These are phyloP conservation scores for Pomacea maculata DNA, from an alignment of 1,140 invertebrate genomes.

Conservation along the genomic window DNA sequence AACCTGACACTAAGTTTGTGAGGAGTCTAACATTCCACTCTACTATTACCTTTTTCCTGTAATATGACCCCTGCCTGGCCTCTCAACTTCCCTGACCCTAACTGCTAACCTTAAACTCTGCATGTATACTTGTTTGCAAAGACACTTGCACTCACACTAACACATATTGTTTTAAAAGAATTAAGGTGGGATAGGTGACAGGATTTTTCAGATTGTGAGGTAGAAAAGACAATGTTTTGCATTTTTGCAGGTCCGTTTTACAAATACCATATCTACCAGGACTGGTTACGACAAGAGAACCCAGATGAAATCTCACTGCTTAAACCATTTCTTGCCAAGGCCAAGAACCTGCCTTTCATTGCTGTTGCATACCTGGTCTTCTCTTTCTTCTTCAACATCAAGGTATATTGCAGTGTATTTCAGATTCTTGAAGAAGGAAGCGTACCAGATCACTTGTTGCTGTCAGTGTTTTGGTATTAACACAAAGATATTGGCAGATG, in stretches of 20 bases:
- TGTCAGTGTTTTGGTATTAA: background rate
- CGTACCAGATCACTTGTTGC: background rate
- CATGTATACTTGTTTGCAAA: background rate
- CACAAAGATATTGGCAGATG: background rate
- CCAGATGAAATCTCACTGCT: conserved; percentile 73
- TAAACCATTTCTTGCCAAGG: conserved; percentile 72
- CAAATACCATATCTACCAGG: conserved; percentile 84
- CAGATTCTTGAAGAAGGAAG: background rate
- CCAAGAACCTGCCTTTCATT: conserved; percentile 77
- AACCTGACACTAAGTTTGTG: too few species aligned
- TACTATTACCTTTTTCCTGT: too few species aligned
- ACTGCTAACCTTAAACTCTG: background rate
- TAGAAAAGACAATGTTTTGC: background rate
- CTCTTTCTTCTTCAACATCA: conserved; percentile 74
- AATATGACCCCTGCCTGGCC: too few species aligned
- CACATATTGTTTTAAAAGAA: background rate
- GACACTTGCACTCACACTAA: background rate
- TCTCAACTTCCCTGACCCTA: too few species aligned
- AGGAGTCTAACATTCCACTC: too few species aligned
- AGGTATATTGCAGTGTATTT: conserved; percentile 68
- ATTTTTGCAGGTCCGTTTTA: conserved; percentile 82
- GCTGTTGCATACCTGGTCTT: conserved; percentile 74
- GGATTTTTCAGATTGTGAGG: background rate
- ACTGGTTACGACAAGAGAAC: conserved; percentile 79
- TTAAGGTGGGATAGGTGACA: background rate